phyloP scores from a whole-genome alignment of 2,113 vertebrate species.

The Copsychus sechellarum region DNA sequence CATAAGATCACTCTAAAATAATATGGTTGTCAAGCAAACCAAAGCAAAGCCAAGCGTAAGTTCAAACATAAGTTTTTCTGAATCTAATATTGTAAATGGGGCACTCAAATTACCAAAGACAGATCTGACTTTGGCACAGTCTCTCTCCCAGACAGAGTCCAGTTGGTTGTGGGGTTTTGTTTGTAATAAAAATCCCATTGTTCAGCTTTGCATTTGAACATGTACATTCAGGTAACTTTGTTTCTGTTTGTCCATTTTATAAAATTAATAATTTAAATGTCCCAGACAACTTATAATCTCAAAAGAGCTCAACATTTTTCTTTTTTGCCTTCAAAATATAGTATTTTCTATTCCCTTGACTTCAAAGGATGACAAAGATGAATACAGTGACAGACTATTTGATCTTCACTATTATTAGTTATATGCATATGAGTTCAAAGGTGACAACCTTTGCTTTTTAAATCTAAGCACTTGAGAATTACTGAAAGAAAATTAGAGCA shows the following conservation, averaged over 20 bases:
- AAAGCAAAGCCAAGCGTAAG: background rate
- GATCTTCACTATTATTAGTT: background rate
- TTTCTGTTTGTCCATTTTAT: background rate
- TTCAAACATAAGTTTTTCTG: background rate
- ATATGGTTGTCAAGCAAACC: background rate
- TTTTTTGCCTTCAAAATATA: background rate
- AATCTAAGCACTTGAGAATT: constrained; percentile 40
- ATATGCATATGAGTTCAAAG: background rate
- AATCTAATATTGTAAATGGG: background rate
- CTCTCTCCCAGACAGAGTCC: no score
- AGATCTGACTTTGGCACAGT: background rate
- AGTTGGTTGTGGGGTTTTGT: no score
- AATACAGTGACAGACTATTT: background rate
- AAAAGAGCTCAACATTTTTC: background rate
- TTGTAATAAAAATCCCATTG: background rate
- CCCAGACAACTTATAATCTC: background rate
- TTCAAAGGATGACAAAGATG: background rate
- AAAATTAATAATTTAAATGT: background rate
- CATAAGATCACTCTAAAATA: background rate
- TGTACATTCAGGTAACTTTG: background rate
- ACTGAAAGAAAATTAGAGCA: constrained; percentile 21
- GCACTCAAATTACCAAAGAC: background rate
- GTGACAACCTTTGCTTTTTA: background rate
- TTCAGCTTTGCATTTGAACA: background rate
- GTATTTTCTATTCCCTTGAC: background rate